Evolutionary conservation across 2,888 invertebrate species (phyloP), one percentile per base, ranked within the genome.

Genomic region (Aproaerema taeniolella): DNA sequence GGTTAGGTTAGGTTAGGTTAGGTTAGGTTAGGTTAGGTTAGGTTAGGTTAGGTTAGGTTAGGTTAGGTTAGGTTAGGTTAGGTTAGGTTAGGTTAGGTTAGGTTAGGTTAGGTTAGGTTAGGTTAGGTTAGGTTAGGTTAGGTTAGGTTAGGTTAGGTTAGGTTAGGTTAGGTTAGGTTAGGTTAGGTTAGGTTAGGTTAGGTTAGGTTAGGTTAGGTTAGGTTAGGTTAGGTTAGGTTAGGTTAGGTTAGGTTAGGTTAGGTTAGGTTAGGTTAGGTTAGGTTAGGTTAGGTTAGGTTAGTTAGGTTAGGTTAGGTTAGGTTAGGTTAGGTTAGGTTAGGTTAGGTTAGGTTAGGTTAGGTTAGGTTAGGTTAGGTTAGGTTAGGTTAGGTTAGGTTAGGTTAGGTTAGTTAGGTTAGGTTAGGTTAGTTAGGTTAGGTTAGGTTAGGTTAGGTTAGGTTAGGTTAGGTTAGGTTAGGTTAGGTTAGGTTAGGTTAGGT

Each of bases 101-200:
- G 46, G 41, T 43, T 46, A 42, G 40, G 43, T 42, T 42, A 47
- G 42, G 46, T 43, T 46, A 41, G 42, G 43, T 46, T 43, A 41
- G 41, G 44, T 29, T 29, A 29, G 29, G 29, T 29, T 29, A 29
- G 29, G 29, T 29, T 29, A 29, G 29, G 29, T 29, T 29, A 31
- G 29, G 29, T 29, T 29, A 29, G 29, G 29, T 29, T 29, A 29
- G 29, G 29, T 29, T 29, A 29, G 29, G 29, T 29, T 29, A 29
- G 29, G 29, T 29, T 29, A 29, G 29, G 29, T 29, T 29, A 29
- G 29, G 29, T 31, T 29, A 29, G 29, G 29, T 29, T 29, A 29
- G 29, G 29, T 29, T 29, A 29, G 29, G 29, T 29, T 29, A 29
- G 29, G 29, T 29, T 29, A 29, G 29, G 29, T 29, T 29, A 29